A percentile compares a stretch with the other conserved stretches of the same genome.
These are phyloP conservation scores for Amyelois transitella DNA, from an alignment of 1,140 invertebrate genomes.

Conservation along the genomic window DNA sequence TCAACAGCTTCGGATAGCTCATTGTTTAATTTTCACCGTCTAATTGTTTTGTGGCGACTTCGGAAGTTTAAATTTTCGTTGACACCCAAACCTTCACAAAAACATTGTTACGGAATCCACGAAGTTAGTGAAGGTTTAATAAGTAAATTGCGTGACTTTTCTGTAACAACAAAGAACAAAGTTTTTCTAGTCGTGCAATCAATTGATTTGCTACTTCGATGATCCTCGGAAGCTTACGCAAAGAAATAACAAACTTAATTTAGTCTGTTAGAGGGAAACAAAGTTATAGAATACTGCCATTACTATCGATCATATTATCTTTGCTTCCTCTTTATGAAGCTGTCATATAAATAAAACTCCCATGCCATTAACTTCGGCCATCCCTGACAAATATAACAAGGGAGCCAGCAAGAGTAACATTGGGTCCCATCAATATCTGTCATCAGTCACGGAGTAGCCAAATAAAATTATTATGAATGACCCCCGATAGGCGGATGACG, in stretches of 20 bases:
- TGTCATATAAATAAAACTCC: conserved; percentile 54
- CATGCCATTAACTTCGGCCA: conserved; percentile 35
- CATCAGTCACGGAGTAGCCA: conserved; percentile 50
- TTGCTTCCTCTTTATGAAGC: conserved; percentile 34
- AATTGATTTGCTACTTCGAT: conserved; percentile 1
- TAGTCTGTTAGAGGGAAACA: conserved; percentile 13
- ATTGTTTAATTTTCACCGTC: conserved; percentile 24
- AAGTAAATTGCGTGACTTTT: not conserved
- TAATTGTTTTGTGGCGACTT: conserved; percentile 12
- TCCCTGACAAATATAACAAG: conserved; percentile 41
- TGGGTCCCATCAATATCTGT: conserved; percentile 61
- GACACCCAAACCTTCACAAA: conserved; percentile 8
- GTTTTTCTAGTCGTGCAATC: not conserved
- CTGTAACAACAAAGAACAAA: conserved; percentile 1
- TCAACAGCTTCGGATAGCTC: conserved; percentile 20
- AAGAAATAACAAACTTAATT: conserved; percentile 6
- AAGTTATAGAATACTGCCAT: conserved; percentile 23
- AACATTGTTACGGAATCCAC: conserved; percentile 8
- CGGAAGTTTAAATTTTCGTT: conserved; percentile 12
- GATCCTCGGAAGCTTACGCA: not conserved
- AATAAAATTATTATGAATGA: conserved; percentile 62
- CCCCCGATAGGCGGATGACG: conserved; percentile 30
- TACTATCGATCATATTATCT: conserved; percentile 44
- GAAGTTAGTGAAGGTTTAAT: not conserved
- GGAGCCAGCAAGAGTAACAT: conserved; percentile 30